A percentile compares a stretch with the other conserved stretches of the same genome.
These are phyloP conservation scores for Poecilia velifera DNA, from an alignment of 2,797 vertebrate species.

Conservation along the genomic window DNA sequence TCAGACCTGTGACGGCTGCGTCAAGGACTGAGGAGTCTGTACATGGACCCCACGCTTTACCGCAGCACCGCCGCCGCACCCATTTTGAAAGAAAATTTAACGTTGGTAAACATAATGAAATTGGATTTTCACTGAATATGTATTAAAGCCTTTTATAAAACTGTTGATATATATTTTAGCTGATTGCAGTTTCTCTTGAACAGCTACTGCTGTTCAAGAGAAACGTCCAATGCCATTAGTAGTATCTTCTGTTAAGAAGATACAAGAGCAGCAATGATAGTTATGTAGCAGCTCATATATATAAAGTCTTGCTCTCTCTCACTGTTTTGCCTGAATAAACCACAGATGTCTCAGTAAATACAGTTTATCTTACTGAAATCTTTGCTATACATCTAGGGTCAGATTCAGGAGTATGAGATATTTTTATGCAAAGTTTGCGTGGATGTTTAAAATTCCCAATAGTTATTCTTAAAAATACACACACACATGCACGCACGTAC, in stretches of 20 bases:
- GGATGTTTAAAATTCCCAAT: not conserved
- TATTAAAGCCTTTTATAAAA: not conserved
- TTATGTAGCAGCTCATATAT: too few species aligned
- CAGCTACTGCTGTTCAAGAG: not conserved
- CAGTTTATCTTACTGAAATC: not conserved
- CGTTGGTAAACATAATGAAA: not conserved
- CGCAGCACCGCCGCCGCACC: too few species aligned
- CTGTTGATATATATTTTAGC: not conserved
- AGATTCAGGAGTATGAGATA: not conserved
- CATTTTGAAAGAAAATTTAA: not conserved
- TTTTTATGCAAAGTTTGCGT: not conserved
- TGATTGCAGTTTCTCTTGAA: not conserved
- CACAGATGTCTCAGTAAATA: not conserved
- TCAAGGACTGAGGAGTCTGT: too few species aligned
- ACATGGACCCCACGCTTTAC: too few species aligned
- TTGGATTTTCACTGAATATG: not conserved
- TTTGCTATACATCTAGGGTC: not conserved
- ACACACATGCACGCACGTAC: rapidly evolving
- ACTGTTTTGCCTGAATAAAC: not conserved
- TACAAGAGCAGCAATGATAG: not conserved
- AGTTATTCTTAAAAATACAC: not conserved
- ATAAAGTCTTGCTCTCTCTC: not conserved
- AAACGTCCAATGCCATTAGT: too few species aligned
- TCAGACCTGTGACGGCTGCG: too few species aligned
- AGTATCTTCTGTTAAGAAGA: not conserved